These are phyloP conservation scores for Desmodus rotundus DNA, from an alignment of 2,113 vertebrate genomes.

Conservation along the genomic window DNA sequence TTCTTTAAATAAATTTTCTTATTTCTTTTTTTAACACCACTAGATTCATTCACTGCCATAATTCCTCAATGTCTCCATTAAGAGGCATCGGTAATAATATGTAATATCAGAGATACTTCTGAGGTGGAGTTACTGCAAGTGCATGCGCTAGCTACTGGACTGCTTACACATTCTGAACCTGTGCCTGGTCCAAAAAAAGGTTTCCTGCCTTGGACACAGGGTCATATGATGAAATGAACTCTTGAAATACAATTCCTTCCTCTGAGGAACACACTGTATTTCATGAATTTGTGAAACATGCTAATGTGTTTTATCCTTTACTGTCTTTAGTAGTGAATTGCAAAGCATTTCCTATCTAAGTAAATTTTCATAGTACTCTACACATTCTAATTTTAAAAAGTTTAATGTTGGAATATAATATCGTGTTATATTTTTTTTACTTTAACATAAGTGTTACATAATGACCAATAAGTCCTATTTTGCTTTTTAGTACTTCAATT, in stretches of 20 bases:
- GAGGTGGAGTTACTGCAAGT: background rate
- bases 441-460: background rate
- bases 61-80: background rate
- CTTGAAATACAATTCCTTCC: slow-evolving; percentile 57
- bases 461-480: background rate
- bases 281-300: slow-evolving; percentile 53
- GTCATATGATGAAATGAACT: slow-evolving; percentile 56
- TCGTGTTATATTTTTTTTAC: background rate
- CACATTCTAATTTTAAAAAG: background rate
- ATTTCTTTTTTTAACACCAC: background rate
- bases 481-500: background rate
- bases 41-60: background rate
- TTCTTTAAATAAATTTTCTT: background rate
- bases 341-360: slow-evolving; percentile 11
- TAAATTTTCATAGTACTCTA: background rate
- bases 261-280: slow-evolving; percentile 53
- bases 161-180: slow-evolving; percentile 40
- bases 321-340: background rate
- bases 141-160: background rate
- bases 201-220: slow-evolving; percentile 39
- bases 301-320: background rate
- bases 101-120: background rate
- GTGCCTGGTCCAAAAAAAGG: slow-evolving; percentile 14
- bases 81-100: slow-evolving; percentile 3
- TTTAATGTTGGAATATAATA: background rate